phyloP scores from a whole-genome alignment of 2,888 invertebrate genomes.

The Lucinisca nassula region DNA sequence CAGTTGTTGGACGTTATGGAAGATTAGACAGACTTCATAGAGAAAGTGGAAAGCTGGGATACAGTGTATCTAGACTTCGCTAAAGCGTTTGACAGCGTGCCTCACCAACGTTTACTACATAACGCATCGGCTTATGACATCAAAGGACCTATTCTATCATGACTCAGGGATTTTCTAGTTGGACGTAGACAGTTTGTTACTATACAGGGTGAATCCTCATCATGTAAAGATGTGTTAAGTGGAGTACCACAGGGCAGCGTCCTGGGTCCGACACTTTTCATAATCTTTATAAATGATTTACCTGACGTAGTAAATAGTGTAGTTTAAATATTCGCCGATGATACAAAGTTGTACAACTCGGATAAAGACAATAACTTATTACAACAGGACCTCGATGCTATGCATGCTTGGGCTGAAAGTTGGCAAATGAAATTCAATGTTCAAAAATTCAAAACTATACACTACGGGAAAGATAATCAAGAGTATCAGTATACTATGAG shows the following conservation, averaged over 20 bases:
- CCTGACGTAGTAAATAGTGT: not conserved
- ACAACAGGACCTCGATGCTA: not conserved
- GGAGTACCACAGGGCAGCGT: not conserved
- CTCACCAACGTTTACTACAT: not conserved
- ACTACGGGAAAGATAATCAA: not conserved
- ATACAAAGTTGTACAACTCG: not conserved
- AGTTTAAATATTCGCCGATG: not conserved
- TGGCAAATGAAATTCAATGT: not conserved
- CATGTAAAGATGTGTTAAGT: not conserved
- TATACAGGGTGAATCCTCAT: not conserved
- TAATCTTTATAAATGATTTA: not conserved
- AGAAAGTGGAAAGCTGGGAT: not conserved
- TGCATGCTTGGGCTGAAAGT: not conserved
- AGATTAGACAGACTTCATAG: not conserved
- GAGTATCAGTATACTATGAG: not conserved
- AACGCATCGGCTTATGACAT: not conserved
- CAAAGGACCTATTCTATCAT: not conserved
- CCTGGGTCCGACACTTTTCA: not conserved
- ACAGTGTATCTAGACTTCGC: not conserved
- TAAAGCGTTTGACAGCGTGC: no score
- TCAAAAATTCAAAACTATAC: not conserved
- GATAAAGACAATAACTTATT: not conserved
- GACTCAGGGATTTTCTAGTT: not conserved
- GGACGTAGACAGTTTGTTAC: not conserved
- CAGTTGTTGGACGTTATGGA: no score